Evolutionary conservation across 1,140 invertebrate genomes (phyloP), one percentile per base, ranked within the genome.

Genomic region (Drosophila quadrilineata): DNA sequence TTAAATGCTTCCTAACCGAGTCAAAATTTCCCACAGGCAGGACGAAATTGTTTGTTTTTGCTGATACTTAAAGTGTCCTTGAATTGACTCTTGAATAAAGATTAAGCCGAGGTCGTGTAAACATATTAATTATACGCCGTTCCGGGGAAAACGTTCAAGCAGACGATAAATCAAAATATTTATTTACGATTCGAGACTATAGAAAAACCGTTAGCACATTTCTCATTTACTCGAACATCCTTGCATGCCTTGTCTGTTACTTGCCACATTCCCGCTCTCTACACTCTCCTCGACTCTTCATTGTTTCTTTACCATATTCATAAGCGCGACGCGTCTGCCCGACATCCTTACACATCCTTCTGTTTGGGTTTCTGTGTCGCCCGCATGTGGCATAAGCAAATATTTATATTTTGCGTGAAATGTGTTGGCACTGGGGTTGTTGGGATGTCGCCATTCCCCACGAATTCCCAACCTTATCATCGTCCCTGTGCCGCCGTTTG

Each of bases 391-490:
- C 77, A 69, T 53, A 84, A 76, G 58, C 77, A 80, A 80, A 80
- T 80, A 80, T 80, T 80, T 80, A 64, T 75, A 76, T 72, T 80
- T 45, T 75, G 67, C 84, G 67, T 60, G 58, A 64, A 84, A 68
- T 72, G 50, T 82, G 68, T 60, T 43, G 52, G 65, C 28, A 70
- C 60, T 63, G 73, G 46, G 31, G 36, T 26, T 17, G 26, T 50
- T 19, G 41, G 19, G 21, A 19, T 28, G 38, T 10, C 3, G 6
- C 24, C 16, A 12, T 8, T n/a, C 6, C 10, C 8, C 12, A 19
- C 3, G 53, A 54, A 54, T 66, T 63, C 22, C 28, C 31, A 40
- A 35, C 49, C 54, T 54, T 60, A 43, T 33, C 54, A 59, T 63
- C 59, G 54, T 67, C 58, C n/a, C n/a, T n/a, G 56, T 43, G 54